A percentile compares a stretch with the other conserved stretches of the same genome.
Conservation (phyloP, 2,888 invertebrate species). For the Andrena bicolor region DNA sequence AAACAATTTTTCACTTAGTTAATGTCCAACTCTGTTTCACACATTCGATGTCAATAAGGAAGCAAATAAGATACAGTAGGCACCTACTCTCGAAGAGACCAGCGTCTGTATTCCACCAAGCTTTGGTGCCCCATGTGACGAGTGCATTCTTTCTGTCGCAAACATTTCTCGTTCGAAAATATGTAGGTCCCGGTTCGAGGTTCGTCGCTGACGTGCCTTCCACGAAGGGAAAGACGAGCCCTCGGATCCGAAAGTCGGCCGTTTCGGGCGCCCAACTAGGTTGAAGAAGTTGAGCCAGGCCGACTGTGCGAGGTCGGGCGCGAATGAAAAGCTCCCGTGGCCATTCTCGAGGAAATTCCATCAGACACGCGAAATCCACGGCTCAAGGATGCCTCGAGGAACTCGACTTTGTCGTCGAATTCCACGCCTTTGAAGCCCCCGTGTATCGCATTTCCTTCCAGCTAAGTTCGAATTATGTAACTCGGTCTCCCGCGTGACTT, state of each 20-base stretch:
- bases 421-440: slow-evolving; percentile 34
- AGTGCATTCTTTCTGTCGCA: not conserved
- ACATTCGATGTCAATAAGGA: no score
- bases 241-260: slow-evolving; percentile 45
- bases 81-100: not conserved
- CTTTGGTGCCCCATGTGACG: not conserved
- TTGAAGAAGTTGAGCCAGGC: slow-evolving; percentile 44
- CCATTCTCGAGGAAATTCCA: slow-evolving; percentile 65
- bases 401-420: slow-evolving; percentile 54
- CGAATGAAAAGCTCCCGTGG: slow-evolving; percentile 61
- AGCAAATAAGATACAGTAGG: not conserved
- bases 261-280: slow-evolving; percentile 49
- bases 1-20: no score
- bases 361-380: slow-evolving; percentile 63
- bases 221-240: slow-evolving; percentile 18
- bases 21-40: no score
- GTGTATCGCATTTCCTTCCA: slow-evolving; percentile 18
- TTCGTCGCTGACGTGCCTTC: slow-evolving; percentile 15
- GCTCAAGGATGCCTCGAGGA: slow-evolving; percentile 50
- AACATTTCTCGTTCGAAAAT: slow-evolving; percentile 26
- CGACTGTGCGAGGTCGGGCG: slow-evolving; percentile 38
- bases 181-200: slow-evolving; percentile 12
- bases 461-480: slow-evolving; percentile 24
- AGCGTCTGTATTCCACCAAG: not conserved
- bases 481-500: not conserved